These are phyloP conservation scores for Drosophila paucipuncta DNA, from an alignment of 2,888 invertebrate species.

Conservation along the genomic window DNA sequence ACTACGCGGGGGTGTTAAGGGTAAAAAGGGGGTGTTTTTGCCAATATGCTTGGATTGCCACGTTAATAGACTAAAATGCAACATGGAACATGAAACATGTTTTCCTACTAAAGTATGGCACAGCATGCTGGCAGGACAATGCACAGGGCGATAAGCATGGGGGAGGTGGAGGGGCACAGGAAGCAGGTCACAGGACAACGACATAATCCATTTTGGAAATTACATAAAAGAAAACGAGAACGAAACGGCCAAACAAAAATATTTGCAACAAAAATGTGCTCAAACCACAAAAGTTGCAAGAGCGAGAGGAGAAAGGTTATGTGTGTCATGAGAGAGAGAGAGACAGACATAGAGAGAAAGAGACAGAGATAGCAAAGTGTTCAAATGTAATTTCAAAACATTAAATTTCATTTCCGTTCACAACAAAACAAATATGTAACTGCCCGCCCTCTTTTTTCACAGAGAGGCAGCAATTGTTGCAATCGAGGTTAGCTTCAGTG, in stretches of 20 bases:
- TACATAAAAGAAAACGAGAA: conserved; percentile 50
- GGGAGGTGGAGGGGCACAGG: background rate
- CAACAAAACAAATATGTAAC: conserved; percentile 1
- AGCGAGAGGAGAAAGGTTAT: background rate
- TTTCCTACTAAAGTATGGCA: conserved; percentile 32
- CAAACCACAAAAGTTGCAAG: background rate
- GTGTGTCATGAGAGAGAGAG: background rate
- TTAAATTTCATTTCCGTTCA: conserved; percentile 39
- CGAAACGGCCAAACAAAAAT: conserved; percentile 10
- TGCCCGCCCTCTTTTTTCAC: background rate
- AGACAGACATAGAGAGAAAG: background rate
- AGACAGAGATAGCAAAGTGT: conserved; percentile 13
- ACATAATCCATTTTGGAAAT: conserved; percentile 68
- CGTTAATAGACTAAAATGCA: conserved; percentile 53
- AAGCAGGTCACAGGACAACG: conserved; percentile 9
- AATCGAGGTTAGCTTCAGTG: conserved; percentile 6
- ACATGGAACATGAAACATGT: conserved; percentile 46
- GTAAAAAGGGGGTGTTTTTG: background rate
- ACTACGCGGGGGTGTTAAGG: background rate
- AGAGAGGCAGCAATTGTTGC: background rate
- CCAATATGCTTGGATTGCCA: conserved; percentile 41
- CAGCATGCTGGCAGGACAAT: conserved; percentile 39
- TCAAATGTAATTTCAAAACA: conserved; percentile 29
- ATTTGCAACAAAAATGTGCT: conserved; percentile 6
- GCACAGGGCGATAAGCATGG: conserved; percentile 10